Evolutionary conservation across 2,797 vertebrate species (phyloP).

Genomic region (Avahi laniger): DNA sequence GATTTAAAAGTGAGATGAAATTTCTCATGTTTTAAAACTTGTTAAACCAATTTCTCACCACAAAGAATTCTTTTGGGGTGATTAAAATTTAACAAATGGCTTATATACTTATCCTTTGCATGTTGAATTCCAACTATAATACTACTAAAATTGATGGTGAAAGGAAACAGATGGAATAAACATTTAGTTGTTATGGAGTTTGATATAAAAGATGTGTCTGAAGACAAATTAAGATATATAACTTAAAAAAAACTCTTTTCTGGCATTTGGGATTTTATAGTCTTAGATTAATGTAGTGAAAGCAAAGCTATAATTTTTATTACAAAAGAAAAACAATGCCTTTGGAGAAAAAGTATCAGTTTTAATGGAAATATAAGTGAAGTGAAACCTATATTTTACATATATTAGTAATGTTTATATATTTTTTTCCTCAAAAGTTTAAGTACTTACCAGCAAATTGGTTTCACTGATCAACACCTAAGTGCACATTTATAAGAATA

Average conservation of each 20-base stretch:
- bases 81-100: not conserved
- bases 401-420: not conserved
- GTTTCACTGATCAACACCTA: too few species aligned
- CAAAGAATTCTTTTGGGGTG: too few species aligned
- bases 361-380: not conserved
- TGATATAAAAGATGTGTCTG: not conserved
- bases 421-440: not conserved
- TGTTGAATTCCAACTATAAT: not conserved
- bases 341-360: not conserved
- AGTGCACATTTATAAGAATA: too few species aligned
- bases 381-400: not conserved
- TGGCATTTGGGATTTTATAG: not conserved
- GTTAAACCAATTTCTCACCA: not conserved
- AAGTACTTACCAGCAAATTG: too few species aligned
- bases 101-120: not conserved
- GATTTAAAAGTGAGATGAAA: not conserved
- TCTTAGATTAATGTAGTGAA: not conserved
- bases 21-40: not conserved
- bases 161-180: not conserved
- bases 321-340: not conserved
- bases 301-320: not conserved
- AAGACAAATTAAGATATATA: not conserved
- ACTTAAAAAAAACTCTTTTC: not conserved
- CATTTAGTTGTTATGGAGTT: not conserved
- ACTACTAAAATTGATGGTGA: not conserved